Percentiles rank a stretch among this genome's conserved stretches.
Evolutionary conservation across 2,113 vertebrate species (phyloP).

Genomic region (Myocastor coypus): DNA sequence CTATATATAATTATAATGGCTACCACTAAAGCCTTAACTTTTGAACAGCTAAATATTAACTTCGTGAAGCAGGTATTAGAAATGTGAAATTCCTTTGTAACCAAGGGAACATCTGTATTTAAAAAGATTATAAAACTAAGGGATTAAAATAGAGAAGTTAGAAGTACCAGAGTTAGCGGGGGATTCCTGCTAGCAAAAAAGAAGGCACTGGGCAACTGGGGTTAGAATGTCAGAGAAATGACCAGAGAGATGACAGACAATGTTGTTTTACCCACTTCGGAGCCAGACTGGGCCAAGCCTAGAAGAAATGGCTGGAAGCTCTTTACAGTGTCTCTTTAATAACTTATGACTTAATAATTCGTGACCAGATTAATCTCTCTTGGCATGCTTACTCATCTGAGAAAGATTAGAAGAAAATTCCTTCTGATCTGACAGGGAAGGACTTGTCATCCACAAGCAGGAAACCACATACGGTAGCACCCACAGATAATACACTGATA

Average conservation of each 20-base stretch:
- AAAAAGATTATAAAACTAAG: slow-evolving; percentile 59
- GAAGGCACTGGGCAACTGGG: neutral
- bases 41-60: slow-evolving; percentile 57
- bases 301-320: slow-evolving; percentile 54
- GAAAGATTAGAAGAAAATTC: slow-evolving; percentile 68
- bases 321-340: slow-evolving; percentile 52
- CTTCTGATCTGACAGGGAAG: slow-evolving; percentile 35
- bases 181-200: slow-evolving; percentile 37
- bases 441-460: neutral
- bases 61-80: slow-evolving; percentile 63
- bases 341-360: slow-evolving; percentile 66
- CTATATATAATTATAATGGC: neutral
- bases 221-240: slow-evolving; percentile 45
- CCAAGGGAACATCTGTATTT: slow-evolving; percentile 64
- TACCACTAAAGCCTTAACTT: neutral
- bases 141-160: slow-evolving; percentile 35
- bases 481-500: neutral
- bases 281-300: slow-evolving; percentile 62
- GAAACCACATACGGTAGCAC: slow-evolving; percentile 54
- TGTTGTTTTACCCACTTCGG: slow-evolving; percentile 37
- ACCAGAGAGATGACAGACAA: slow-evolving; percentile 21
- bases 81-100: slow-evolving; percentile 58
- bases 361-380: slow-evolving; percentile 62
- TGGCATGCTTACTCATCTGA: slow-evolving; percentile 72
- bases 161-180: slow-evolving; percentile 62